Evolutionary conservation across 2,113 vertebrate genomes (phyloP).

Genomic region (Mormyrus iriodes): DNA sequence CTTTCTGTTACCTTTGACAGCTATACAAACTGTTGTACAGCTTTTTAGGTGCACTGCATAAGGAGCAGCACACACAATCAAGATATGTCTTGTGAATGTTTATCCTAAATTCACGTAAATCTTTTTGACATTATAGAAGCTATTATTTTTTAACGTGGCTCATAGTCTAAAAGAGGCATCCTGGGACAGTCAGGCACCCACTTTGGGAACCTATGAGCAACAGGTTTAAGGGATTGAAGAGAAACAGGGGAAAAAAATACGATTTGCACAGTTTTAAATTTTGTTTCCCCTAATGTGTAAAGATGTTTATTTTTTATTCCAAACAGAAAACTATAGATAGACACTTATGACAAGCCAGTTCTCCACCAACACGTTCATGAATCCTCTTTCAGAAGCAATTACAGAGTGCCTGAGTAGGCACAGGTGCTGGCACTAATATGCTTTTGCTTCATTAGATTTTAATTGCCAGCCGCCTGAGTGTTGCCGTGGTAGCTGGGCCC

Average conservation of each 20-base stretch:
- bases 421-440: background rate
- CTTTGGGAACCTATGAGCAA: background rate
- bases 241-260: background rate
- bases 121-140: background rate
- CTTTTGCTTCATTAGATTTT: background rate
- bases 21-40: background rate
- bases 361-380: background rate
- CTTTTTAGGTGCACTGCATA: background rate
- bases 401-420: background rate
- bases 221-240: background rate
- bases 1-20: background rate
- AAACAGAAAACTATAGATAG: background rate
- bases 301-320: background rate
- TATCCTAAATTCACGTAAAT: background rate
- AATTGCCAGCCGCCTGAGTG: background rate
- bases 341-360: background rate
- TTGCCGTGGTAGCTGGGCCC: background rate
- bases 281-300: background rate
- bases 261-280: background rate
- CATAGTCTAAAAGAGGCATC: background rate
- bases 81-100: background rate
- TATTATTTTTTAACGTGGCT: background rate
- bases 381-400: background rate
- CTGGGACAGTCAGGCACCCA: background rate
- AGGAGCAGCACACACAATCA: background rate